Conservation (phyloP, 2,113 vertebrate genomes). For the Leucosticte australis region DNA sequence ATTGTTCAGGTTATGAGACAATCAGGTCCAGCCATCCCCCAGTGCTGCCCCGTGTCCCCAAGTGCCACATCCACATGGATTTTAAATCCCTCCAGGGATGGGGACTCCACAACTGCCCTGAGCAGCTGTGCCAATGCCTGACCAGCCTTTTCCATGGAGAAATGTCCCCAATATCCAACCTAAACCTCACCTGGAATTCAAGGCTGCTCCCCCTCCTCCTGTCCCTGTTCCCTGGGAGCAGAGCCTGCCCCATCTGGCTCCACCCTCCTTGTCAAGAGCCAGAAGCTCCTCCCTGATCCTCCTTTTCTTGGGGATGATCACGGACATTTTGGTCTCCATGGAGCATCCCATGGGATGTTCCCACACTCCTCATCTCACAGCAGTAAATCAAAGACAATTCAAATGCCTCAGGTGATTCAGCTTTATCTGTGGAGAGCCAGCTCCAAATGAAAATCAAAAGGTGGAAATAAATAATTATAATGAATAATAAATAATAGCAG, state of each 20-base stretch:
- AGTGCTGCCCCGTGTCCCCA: fast-evolving
- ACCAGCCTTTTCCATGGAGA: neutral
- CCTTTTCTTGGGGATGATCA: neutral
- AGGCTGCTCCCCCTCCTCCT: fast-evolving
- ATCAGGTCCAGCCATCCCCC: fast-evolving
- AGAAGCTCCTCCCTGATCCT: neutral
- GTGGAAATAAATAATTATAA: neutral
- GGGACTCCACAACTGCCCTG: fast-evolving
- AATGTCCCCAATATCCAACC: neutral
- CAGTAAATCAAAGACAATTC: neutral
- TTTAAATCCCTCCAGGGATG: neutral
- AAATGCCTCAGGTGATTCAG: neutral
- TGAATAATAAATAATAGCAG: neutral
- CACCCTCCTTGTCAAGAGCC: neutral
- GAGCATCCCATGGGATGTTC: neutral
- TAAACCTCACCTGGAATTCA: fast-evolving
- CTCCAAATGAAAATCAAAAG: neutral
- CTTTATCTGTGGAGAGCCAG: neutral
- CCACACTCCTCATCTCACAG: fast-evolving
- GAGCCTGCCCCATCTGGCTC: fast-evolving
- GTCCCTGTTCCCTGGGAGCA: neutral
- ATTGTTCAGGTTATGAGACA: fast-evolving
- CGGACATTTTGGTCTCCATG: fast-evolving
- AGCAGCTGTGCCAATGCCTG: neutral
- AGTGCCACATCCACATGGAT: neutral